Evolutionary conservation across 2,888 invertebrate genomes (phyloP).

Genomic region (Cyrtodaria siliqua): DNA sequence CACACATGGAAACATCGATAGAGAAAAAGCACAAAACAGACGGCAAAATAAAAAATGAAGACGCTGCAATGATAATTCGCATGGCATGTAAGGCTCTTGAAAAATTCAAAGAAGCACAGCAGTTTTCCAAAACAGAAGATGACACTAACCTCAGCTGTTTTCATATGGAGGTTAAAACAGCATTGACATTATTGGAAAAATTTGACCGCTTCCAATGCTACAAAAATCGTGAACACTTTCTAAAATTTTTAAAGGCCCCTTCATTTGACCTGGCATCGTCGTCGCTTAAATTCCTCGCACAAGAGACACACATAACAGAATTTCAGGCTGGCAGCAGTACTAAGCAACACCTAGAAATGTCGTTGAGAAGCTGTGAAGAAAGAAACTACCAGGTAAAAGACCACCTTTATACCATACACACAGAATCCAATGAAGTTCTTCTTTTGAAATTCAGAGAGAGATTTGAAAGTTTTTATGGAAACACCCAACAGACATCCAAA

Average conservation of each 20-base stretch:
- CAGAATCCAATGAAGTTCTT: conserved; percentile 17
- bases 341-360: conserved; percentile 25
- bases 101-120: conserved; percentile 68
- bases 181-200: conserved; percentile 30
- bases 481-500: conserved; percentile 4
- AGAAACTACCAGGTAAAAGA: conserved; percentile 41
- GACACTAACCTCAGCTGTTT: conserved; percentile 34
- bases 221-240: conserved; percentile 2
- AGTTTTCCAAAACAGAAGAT: conserved; percentile 28
- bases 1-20: conserved; percentile 53
- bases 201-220: conserved; percentile 29
- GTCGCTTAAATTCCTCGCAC: no score
- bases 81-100: conserved; percentile 58
- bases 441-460: conserved; percentile 30
- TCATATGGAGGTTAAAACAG: conserved; percentile 45
- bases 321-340: not conserved
- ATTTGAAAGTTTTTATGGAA: conserved; percentile 37
- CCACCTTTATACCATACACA: conserved; percentile 8
- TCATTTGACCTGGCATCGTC: not conserved
- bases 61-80: conserved; percentile 53
- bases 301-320: no score
- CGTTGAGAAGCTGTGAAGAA: conserved; percentile 37
- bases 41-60: conserved; percentile 37
- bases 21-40: conserved; percentile 27
- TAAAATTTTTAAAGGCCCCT: conserved; percentile 22